phyloP scores from a whole-genome alignment of 2,888 invertebrate species.

The Acanthosepion lycidas region DNA sequence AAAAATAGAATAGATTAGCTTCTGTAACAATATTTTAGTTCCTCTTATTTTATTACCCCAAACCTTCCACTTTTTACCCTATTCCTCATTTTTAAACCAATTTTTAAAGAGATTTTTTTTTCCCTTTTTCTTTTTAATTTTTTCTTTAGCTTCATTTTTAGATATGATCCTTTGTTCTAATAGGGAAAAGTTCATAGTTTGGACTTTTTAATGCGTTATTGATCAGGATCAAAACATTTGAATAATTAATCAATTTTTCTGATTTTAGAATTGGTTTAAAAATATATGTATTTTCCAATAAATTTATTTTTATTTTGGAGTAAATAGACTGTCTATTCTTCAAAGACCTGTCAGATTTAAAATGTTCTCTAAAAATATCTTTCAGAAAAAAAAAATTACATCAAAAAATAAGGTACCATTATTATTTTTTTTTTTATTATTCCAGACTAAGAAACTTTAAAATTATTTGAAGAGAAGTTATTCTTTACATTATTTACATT shows the following conservation, averaged over 20 bases:
- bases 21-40: too few relatives aligned
- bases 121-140: too few relatives aligned
- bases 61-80: too few relatives aligned
- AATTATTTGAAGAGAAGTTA: neutral
- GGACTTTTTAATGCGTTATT: neutral
- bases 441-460: neutral
- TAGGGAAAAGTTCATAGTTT: too few relatives aligned
- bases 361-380: neutral
- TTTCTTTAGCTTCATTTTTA: neutral
- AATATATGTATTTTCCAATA: neutral
- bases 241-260: neutral
- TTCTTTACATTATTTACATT: too few relatives aligned
- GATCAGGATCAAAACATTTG: neutral
- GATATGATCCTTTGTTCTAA: neutral
- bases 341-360: neutral
- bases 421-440: neutral
- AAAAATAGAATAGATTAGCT: too few relatives aligned
- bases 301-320: neutral
- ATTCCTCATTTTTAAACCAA: too few relatives aligned
- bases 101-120: too few relatives aligned
- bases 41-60: too few relatives aligned
- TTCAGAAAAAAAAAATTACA: neutral
- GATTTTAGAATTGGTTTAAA: neutral
- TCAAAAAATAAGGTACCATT: neutral
- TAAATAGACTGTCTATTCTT: neutral